Base-by-base conservation (phyloP, 2,888 invertebrate species). In the Xylophagus ater region DNA sequence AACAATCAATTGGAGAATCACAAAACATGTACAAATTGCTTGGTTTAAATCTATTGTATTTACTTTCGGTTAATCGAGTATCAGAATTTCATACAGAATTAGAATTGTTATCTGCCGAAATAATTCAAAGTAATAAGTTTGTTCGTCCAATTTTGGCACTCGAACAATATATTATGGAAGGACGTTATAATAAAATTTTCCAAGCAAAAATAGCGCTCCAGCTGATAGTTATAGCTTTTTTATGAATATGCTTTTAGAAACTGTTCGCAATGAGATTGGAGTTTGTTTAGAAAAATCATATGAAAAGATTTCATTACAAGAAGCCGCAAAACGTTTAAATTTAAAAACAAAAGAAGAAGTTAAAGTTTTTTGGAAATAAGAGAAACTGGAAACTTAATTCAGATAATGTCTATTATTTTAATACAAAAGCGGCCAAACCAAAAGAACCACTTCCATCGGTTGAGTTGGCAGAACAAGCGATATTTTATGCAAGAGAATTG, bases 81-180 rank as follows among this genome's bases (percentile, higher is more conserved):
- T 90, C 93, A 0, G 93, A 94, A 62, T 96, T 96, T 66, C 94
- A 96, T 59, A 93, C 92, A 2, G 92, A 92, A 62, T 64, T 96
- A 46, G 94, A 96, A 60, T 71, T 90, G 20, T 68, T 96, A 28
- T 83, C 90, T 0, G 80, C 84, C 8, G 83, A 87, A 58, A 83
- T 84, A 43, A 82, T 93, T 51, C 80, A 88, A 57, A 79, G 76
- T 32, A 90, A 93, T 59, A 78, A 86, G 5, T 94, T 92, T 61
- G 89, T 96, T 42, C 74, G 80, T 49, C 89, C 92, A 62, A 90
- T 93, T 0, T 72, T 96, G 8, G 85, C 87, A 17, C 73, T 96
- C 55, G 94, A 96, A 57, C 94, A 96, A 61, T 92, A 88, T 64
- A 69, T 96, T 39, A 94, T 94, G 92, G 94, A 96, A 62, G 94